Conservation (phyloP, 2,113 vertebrate genomes). For the Sphaerodactylus townsendi region DNA sequence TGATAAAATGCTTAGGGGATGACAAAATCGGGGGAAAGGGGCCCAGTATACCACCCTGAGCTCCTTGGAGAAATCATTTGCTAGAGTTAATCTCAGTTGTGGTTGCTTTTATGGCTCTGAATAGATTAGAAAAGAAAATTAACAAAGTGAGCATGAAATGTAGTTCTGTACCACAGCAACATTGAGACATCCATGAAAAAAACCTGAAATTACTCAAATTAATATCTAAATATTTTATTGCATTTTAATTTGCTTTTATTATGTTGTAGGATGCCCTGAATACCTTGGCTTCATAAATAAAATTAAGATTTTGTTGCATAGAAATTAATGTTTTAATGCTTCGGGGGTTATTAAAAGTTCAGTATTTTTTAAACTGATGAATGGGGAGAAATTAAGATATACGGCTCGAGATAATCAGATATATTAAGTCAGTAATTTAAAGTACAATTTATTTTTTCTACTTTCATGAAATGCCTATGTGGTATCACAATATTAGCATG, state of each 20-base stretch:
- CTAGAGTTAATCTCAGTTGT: not conserved
- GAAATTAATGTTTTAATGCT: conserved; percentile 58
- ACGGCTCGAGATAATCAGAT: not conserved
- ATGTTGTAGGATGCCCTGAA: conserved; percentile 39
- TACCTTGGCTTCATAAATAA: conserved; percentile 54
- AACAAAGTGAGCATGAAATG: not conserved
- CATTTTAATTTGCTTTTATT: conserved; percentile 47
- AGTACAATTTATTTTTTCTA: conserved; percentile 28
- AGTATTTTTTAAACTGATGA: conserved; percentile 24
- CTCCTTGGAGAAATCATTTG: not conserved
- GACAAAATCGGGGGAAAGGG: no score
- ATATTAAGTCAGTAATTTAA: conserved; percentile 2
- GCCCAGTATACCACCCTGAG: no score
- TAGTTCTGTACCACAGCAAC: not conserved
- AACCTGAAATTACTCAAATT: conserved; percentile 4
- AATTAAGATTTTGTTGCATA: conserved; percentile 28
- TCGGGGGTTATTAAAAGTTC: conserved; percentile 37
- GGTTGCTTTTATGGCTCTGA: not conserved
- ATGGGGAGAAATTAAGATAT: not conserved
- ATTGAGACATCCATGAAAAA: conserved; percentile 12
- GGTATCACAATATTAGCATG: not conserved
- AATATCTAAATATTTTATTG: conserved; percentile 50
- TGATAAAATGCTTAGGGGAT: no score
- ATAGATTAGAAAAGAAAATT: not conserved
- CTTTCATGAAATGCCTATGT: not conserved